Base-by-base conservation (phyloP, 2,888 invertebrate genomes). In the Bugulina stolonifera region DNA sequence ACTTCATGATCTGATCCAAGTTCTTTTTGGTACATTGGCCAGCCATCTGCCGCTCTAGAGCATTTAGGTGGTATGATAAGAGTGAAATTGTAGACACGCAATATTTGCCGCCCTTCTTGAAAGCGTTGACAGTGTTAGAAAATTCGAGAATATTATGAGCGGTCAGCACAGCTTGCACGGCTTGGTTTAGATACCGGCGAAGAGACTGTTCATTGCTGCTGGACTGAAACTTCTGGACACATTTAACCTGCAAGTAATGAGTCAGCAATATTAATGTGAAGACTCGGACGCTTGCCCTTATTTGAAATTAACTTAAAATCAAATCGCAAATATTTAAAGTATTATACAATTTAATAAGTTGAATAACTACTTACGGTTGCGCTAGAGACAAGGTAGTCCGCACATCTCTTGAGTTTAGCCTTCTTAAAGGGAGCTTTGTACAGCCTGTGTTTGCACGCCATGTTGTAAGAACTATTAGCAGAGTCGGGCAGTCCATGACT, bases 161-260 rank as follows among this genome's bases (percentile, higher is more conserved):
- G n/a, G 10, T n/a, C 10, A 57, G n/a, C 5, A 57, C n/a, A 22
- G n/a, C 23, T 57, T n/a, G 57, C 23, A 57, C 5, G 3, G n/a
- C 57, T 57, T 57, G 57, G 57, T 57, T 57, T n/a, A 57, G n/a
- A 23, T 57, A 57, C 57, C 57, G 5, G n/a, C 57, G 57, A 27
- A 57, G 57, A 14, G 57, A 57, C 25, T 57, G 57, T 5, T 25
- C 57, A 27, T n/a, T 27, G 27, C 57, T 27, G 5, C 10, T 18
- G 5, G 57, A 57, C 23, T 57, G 57, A 23, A 57, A 57, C 10
- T 3, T 57, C 23, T 25, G 57, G 5, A 22, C 57, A 23, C 43
- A 43, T 5, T 18, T 5, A 10, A 43, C 43, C 43, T 43, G 43
- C 18, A 43, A 43, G 18, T 43, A 43, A 43, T 43, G 10, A 43